Evolutionary conservation across 2,888 invertebrate genomes (phyloP), one percentile per base, ranked within the genome.

Genomic region (Lithosia quadra): DNA sequence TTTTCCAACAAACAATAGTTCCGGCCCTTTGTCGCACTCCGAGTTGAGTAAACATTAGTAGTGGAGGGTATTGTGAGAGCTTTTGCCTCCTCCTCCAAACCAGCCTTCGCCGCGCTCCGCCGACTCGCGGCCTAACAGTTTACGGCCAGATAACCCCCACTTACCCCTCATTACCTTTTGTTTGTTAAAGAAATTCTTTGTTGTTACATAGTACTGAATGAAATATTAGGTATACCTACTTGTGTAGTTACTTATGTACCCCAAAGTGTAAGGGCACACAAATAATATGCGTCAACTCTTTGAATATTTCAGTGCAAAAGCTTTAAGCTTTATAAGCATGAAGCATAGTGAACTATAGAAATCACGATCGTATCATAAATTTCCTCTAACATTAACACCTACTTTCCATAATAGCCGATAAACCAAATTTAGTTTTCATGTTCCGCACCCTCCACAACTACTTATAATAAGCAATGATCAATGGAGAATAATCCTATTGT

Each of bases 401-500:
- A 94, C 92, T 94, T 93, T 93, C 93, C 95, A 94, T 95, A 94
- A 94, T 92, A 92, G 93, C 91, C 94, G 94, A 94, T 94, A 94
- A 94, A 94, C 94, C 94, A 95, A 95, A 95, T 95, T 95, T 94
- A 93, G 94, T 94, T 95, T 95, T 92, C 94, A 93, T 94, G 94
- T 95, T 90, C 89, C 92, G 88, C 92, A 93, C 94, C 94, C 95
- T 94, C 90, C 72, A 81, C 84, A 87, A 88, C 93, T 92, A 91
- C 94, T 94, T 94, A 93, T 93, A 93, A 92, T 94, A 94, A 94
- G 94, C 93, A 91, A 89, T 94, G 94, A 95, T 95, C 95, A 94
- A 94, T 94, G 93, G 93, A 90, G 93, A 94, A 92, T 95, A 94
- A 95, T 94, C 94, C 94, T 85, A 94, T 95, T 94, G 94, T 95